These are phyloP conservation scores for Rhipidura dahli DNA, from an alignment of 2,113 vertebrate species.

Conservation along the genomic window DNA sequence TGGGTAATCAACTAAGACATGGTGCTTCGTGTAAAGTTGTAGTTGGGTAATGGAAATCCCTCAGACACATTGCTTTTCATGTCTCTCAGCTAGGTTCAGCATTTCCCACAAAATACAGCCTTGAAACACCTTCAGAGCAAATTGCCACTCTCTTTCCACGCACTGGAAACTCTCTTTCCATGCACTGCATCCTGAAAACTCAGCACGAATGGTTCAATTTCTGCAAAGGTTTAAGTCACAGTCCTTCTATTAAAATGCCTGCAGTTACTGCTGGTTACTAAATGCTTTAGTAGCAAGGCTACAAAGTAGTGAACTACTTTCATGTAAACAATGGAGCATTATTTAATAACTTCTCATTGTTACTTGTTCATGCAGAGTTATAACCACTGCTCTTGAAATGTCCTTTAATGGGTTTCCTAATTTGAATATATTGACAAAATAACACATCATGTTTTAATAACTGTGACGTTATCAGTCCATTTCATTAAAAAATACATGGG, in stretches of 20 bases:
- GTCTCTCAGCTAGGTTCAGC: neutral
- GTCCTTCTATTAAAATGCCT: neutral
- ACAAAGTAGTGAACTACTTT: neutral
- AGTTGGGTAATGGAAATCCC: fast-evolving
- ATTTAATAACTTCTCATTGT: neutral
- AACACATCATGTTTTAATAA: neutral
- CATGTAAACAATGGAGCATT: neutral
- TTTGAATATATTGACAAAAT: neutral
- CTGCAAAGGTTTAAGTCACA: neutral
- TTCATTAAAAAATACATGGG: neutral
- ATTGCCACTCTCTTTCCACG: neutral
- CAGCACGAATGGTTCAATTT: neutral
- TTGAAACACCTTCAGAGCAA: neutral
- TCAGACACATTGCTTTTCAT: neutral
- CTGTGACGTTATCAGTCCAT: fast-evolving
- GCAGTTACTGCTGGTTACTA: neutral
- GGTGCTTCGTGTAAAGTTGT: neutral
- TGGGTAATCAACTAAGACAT: neutral
- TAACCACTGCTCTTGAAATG: neutral
- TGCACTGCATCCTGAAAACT: neutral
- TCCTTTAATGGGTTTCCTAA: neutral
- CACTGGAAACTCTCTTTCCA: neutral
- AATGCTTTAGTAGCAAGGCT: neutral
- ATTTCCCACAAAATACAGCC: neutral
- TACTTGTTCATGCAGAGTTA: neutral